Base-by-base conservation (phyloP, 2,888 invertebrate species). In the Augiades crinisus region DNA sequence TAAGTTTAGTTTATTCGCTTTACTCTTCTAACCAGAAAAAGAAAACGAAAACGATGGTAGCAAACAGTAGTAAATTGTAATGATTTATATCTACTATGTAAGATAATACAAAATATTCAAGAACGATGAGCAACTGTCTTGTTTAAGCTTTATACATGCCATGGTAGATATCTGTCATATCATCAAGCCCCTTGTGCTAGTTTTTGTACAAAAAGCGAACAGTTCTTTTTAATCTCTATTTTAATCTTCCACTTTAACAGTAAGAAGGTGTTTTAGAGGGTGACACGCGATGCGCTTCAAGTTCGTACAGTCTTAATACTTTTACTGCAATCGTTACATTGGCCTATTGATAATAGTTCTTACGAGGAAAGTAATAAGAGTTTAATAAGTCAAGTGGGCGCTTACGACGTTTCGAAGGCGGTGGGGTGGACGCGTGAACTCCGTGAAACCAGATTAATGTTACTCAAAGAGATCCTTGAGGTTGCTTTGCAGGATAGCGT, bases 391-490 rank as follows among this genome's bases (percentile, higher is more conserved):
- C 3, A 10, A 7, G 14, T 12, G 4, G 33, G 37, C 13, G 43
- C 49, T 59, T 62, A 53, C 10, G 46, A 44, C 55, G 40, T 57
- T 56, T 50, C n/a, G 41, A 43, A 38, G 19, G 10, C 30, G 33
- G 40, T 14, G 17, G 33, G 47, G 51, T 51, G 57, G 52, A 57
- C 59, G 57, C 53, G 41, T 54, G 56, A 59, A 53, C 56, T 56
- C 55, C 55, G 64, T 63, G 68, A 66, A 73, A 75, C 72, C 73
- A 87, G 80, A 89, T 89, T 89, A 87, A 89, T 89, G 88, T 88
- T 84, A 86, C 87, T 89, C 87, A 87, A 79, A 78, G 74, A 68
- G 77, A 81, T 78, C 78, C 70, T 75, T 66, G 77, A 77, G 77
- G 74, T 80, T 74, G 70, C 73, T 72, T 60, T 56, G 64, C 62